A percentile compares a stretch with the other conserved stretches of the same genome.
phyloP scores from a whole-genome alignment of 1,140 invertebrate genomes.

The Trigoniulus corallinus region DNA sequence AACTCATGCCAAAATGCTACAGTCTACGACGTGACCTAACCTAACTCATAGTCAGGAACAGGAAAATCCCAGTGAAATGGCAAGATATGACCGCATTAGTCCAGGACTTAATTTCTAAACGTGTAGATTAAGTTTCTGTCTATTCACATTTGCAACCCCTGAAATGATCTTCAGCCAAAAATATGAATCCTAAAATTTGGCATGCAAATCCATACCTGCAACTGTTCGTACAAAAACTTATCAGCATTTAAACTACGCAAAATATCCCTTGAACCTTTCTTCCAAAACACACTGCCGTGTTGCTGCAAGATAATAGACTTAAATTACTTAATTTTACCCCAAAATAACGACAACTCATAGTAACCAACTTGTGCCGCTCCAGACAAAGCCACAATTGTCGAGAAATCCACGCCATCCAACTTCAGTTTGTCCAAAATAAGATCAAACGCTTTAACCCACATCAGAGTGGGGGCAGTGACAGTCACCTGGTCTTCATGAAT shows the following conservation, averaged over 20 bases:
- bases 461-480: constrained; percentile 64
- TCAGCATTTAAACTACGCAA: constrained; percentile 48
- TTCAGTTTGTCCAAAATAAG: constrained; percentile 70
- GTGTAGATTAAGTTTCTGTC: no score
- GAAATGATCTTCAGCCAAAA: no score
- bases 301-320: constrained; percentile 41
- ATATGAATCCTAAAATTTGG: background rate
- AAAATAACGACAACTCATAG: background rate
- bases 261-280: constrained; percentile 44
- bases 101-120: no score
- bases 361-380: constrained; percentile 65
- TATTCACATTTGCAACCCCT: no score
- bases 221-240: constrained; percentile 65
- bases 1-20: no score
- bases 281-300: constrained; percentile 94
- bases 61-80: no score
- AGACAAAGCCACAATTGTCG: constrained; percentile 60
- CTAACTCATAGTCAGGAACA: no score
- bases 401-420: constrained; percentile 63
- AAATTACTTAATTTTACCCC: background rate
- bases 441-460: constrained; percentile 93
- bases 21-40: no score
- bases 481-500: constrained; percentile 36
- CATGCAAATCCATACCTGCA: constrained; percentile 28
- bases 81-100: no score